Base-by-base conservation (phyloP, 1,140 invertebrate species). In the Aplysia californica region DNA sequence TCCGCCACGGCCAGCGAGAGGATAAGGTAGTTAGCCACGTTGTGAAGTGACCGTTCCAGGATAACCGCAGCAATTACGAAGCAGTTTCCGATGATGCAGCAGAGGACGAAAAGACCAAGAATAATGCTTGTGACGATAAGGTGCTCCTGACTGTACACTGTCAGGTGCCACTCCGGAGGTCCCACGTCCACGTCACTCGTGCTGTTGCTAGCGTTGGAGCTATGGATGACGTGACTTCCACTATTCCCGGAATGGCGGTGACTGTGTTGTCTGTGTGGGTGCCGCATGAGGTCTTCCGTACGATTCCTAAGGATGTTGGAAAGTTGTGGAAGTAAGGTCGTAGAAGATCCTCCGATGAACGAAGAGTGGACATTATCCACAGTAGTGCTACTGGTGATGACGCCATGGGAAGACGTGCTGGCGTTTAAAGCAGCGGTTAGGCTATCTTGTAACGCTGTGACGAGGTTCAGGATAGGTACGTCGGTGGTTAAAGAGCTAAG, bases 1-100 rank as follows among this genome's bases (percentile, higher is more conserved):
- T 99, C 98, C 61, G 97, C 97, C 76, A 99, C 96, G 20, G 97
- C 97, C 82, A 99, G 90, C 3, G 96, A 98, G 35, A 96, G 95
- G 81, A 99, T 93, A 89, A 99, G 97, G 79, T 98, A 93, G 90
- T 99, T 99, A 70, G 97, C 96, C 81, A 98, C 96, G 83, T 96
- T 88, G 67, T 90, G 95, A 50, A 98, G 91, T 86, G 97, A 95
- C 61, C 95, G 91, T 87, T 98, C 96, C 59, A 97, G 90, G 33
- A 97, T 90, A 82, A 98, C 96, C 41, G 96, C 96, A 38, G 95
- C 94, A 90, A 98, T 97, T 64, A 98, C 96, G 90, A 98, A 97
- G 44, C 97, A 94, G 88, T 98, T 98, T 39, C 97, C 97, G 35
- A 93, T 88, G 36, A 92, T 89, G 39, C 90, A 91, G 36, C 82